phyloP scores from a whole-genome alignment of 2,113 vertebrate genomes.

The Casuarius casuarius region DNA sequence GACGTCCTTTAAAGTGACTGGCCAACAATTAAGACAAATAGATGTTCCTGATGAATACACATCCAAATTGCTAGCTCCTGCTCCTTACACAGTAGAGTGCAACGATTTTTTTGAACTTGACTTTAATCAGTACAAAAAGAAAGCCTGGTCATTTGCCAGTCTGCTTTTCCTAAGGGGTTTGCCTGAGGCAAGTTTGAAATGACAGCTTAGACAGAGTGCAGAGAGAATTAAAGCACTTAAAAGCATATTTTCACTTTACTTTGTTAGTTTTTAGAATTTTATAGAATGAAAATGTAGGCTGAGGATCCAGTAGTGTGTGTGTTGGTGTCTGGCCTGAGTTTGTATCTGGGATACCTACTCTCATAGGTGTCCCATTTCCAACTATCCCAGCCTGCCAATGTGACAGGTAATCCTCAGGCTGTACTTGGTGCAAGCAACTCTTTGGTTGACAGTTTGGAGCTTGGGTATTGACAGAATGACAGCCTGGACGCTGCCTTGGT shows the following conservation, averaged over 20 bases:
- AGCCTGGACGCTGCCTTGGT: accelerated
- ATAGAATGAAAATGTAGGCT: not conserved
- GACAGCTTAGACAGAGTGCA: not conserved
- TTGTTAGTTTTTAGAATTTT: not conserved
- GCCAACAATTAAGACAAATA: not conserved
- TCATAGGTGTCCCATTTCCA: not conserved
- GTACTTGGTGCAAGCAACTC: not conserved
- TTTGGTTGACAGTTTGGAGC: not conserved
- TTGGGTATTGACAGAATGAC: not conserved
- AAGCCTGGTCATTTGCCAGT: not conserved
- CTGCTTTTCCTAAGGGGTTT: not conserved
- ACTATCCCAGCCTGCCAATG: not conserved
- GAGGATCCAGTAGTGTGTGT: not conserved
- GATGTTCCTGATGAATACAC: not conserved
- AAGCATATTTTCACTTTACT: not conserved
- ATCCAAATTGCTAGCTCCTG: not conserved
- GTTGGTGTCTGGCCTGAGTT: not conserved
- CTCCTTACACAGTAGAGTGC: not conserved
- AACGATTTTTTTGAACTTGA: not conserved
- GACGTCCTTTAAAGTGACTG: not conserved
- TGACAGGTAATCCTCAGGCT: not conserved
- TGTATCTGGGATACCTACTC: not conserved
- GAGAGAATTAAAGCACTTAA: not conserved
- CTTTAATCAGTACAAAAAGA: not conserved
- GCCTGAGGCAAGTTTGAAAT: not conserved